Evolutionary conservation across 1,140 invertebrate species (phyloP), one percentile per base, ranked within the genome.

Genomic region (Hirudo medicinalis): DNA sequence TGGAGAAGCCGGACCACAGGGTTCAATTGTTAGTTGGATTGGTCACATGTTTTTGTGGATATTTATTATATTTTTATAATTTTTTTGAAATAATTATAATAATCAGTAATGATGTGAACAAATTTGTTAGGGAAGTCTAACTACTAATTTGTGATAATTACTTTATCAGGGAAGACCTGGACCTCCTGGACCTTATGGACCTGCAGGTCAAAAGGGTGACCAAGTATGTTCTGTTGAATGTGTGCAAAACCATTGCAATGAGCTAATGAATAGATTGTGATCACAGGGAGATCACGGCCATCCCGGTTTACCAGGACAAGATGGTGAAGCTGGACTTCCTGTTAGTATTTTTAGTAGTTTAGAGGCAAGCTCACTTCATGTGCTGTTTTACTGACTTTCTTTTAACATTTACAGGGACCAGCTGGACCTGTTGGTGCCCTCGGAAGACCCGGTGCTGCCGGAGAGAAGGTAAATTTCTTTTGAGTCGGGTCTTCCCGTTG

Each of bases 251-350:
- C 4, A 20, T 22, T n/a, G 20, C 57, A 25, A 63, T 63, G 29
- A 63, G 57, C 29, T 63, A 73, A 36, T 71, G 22, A 73, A 71
- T 40, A 73, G n/a, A 40, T 70, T 53, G 32, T 70, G 17, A 54
- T 53, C 54, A 67, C 43, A 72, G 71, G 71, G 76, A 25, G 74
- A 74, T 70, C 63, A 72, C 11, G 76, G 76, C 32, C 71, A 74
- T 68, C 74, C 74, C n/a, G 78, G 78, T 72, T 71, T 74, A 40
- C 74, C 74, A 36, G 78, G 78, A 17, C 71, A 53, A 36, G 66
- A 71, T 60, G 90, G 90, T 20, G 69, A 70, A 43, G 49, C 22
- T 67, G 72, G 72, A 0, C 80, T 84, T 27, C 86, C 89, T 43
- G 91, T 72, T 57, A 72, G 72, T 54, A 69, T 63, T 63, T 63